Percentiles rank a stretch among this genome's conserved stretches.
Conservation (phyloP, 2,797 vertebrate genomes). For the Picus viridis region DNA sequence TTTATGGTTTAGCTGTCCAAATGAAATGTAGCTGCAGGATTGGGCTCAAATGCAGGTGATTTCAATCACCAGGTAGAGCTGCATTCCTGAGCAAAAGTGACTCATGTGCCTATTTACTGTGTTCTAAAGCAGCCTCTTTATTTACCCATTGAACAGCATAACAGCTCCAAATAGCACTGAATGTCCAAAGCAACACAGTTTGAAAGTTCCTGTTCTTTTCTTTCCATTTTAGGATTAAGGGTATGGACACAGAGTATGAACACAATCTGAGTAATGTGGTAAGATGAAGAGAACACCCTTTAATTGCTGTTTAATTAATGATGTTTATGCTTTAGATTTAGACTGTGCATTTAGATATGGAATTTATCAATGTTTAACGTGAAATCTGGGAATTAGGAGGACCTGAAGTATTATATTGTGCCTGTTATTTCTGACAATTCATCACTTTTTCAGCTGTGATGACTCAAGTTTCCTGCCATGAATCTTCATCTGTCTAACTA, state of each 20-base stretch:
- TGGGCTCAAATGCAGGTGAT: background rate
- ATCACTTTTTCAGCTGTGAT: background rate
- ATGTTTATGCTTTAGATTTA: background rate
- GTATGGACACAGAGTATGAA: background rate
- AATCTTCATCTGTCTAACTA: background rate
- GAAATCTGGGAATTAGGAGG: conserved; percentile 20
- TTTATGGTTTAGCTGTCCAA: background rate
- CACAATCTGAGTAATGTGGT: background rate
- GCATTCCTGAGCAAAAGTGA: background rate
- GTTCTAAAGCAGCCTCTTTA: background rate
- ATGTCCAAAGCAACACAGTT: background rate
- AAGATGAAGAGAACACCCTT: background rate
- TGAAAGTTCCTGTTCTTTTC: background rate
- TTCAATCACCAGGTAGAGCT: background rate
- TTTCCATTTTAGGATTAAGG: background rate
- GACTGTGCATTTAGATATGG: background rate
- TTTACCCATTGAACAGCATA: background rate
- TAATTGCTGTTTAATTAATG: conserved; percentile 41
- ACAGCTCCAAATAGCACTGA: background rate
- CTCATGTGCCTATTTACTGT: background rate
- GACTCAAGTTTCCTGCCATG: background rate
- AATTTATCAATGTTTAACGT: conserved; percentile 34
- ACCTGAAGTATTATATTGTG: background rate
- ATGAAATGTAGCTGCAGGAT: background rate
- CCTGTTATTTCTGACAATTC: conserved; percentile 17